Conservation (phyloP, 1,140 invertebrate species). For the Achatina immaculata region DNA sequence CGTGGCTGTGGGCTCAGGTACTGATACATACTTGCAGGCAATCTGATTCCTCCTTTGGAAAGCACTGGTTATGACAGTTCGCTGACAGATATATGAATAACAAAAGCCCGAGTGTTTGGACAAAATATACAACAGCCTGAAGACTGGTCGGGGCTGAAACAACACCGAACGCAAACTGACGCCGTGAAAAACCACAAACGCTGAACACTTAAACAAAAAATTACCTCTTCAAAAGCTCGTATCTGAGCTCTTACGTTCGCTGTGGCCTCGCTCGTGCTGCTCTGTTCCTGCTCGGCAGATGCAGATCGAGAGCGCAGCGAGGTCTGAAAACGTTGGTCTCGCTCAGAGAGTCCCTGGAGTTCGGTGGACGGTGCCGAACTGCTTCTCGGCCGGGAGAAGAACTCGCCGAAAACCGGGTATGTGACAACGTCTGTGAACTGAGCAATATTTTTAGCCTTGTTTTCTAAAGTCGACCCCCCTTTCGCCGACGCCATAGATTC, state of each 20-base stretch:
- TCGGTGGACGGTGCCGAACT: not conserved
- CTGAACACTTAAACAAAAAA: no score
- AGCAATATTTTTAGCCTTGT: not conserved
- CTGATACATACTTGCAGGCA: no score
- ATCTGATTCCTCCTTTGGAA: no score
- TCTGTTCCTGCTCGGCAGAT: not conserved
- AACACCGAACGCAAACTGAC: no score
- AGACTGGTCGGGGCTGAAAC: no score
- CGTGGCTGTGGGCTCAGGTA: no score
- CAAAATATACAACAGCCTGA: no score
- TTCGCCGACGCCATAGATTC: not conserved
- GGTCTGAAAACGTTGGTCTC: not conserved
- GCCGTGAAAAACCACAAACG: no score
- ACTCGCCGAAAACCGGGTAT: conserved; percentile 18
- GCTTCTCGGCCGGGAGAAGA: not conserved
- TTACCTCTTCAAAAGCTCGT: conserved; percentile 53
- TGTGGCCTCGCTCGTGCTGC: not conserved
- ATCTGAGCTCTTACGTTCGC: conserved; percentile 49
- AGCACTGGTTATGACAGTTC: no score
- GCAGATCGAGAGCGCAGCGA: not conserved
- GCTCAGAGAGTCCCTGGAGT: not conserved
- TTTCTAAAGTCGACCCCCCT: not conserved
- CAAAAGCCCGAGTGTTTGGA: no score
- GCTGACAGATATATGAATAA: no score
- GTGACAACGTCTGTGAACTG: conserved; percentile 14